Evolutionary conservation across 2,888 invertebrate genomes (phyloP).

Genomic region (Bugulina stolonifera): DNA sequence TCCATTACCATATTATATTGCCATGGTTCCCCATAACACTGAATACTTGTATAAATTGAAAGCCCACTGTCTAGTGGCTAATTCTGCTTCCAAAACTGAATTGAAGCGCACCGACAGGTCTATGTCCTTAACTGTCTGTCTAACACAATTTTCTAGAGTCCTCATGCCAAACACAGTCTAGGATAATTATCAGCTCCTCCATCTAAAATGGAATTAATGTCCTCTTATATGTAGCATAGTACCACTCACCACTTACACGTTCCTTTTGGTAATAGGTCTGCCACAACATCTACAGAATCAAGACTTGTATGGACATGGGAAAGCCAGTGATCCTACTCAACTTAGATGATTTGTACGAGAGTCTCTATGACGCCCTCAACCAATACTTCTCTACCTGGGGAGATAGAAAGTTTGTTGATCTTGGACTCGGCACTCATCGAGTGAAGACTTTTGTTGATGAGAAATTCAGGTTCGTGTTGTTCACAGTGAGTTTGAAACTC

Average conservation of each 20-base stretch:
- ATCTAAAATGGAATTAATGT: too few relatives aligned
- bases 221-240: too few relatives aligned
- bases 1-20: too few relatives aligned
- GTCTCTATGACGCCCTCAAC: conserved; percentile 48
- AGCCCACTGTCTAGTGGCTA: too few relatives aligned
- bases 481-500: neutral
- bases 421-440: conserved; percentile 47
- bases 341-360: conserved; percentile 46
- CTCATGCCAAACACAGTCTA: too few relatives aligned
- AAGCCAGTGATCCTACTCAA: conserved; percentile 44
- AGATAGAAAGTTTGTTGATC: conserved; percentile 43
- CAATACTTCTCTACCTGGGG: conserved; percentile 43
- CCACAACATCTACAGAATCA: conserved; percentile 47
- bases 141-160: too few relatives aligned
- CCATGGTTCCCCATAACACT: too few relatives aligned
- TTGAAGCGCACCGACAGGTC: too few relatives aligned
- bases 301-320: conserved; percentile 48
- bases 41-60: too few relatives aligned
- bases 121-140: too few relatives aligned
- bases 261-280: conserved; percentile 45
- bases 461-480: conserved; percentile 37
- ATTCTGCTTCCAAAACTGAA: too few relatives aligned
- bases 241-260: neutral
- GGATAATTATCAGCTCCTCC: too few relatives aligned
- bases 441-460: conserved; percentile 45